phyloP scores from a whole-genome alignment of 2,797 vertebrate species.

The Harpagifer antarcticus region DNA sequence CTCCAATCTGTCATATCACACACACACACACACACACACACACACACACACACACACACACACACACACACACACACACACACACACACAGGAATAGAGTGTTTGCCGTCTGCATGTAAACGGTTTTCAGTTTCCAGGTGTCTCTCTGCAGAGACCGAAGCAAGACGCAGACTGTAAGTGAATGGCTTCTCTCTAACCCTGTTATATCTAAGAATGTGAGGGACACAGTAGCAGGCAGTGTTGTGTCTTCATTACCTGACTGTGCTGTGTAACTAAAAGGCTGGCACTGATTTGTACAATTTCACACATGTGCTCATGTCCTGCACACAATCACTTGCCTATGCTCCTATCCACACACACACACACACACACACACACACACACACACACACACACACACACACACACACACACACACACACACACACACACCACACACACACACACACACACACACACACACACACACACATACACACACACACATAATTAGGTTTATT shows the following conservation, averaged over 20 bases:
- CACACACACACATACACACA: fast-evolving
- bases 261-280: conserved; percentile 4
- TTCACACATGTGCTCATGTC: conserved; percentile 16
- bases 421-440: fast-evolving
- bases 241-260: conserved; percentile 23
- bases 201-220: conserved; percentile 43
- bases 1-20: background rate
- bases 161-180: conserved; percentile 21
- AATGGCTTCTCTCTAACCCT: conserved; percentile 17
- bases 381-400: fast-evolving
- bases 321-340: conserved; percentile 15
- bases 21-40: background rate
- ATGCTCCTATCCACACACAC: background rate
- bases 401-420: fast-evolving
- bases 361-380: fast-evolving
- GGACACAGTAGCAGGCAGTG: conserved; percentile 17
- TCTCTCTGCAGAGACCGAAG: background rate
- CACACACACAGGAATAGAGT: background rate
- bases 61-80: too few relatives aligned
- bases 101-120: background rate
- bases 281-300: conserved; percentile 27
- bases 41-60: too few relatives aligned
- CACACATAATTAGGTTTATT: conserved; percentile 37
- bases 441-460: fast-evolving
- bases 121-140: background rate